Conservation (phyloP, 2,797 vertebrate genomes). For the Chloroceryle inda region DNA sequence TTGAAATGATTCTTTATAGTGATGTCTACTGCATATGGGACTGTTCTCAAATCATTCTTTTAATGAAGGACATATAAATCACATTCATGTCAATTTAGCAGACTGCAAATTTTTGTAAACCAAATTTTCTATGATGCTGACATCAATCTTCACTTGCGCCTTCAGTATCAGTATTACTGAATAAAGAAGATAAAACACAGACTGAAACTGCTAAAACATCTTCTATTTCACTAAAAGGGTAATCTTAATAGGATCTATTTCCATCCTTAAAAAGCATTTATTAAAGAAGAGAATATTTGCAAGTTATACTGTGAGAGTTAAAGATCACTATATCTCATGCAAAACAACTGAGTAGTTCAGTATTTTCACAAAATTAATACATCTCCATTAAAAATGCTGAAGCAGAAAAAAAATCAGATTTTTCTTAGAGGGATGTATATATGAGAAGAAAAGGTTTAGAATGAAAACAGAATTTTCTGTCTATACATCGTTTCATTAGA, state of each 20-base stretch:
- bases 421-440: not conserved
- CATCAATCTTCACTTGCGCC: slow-evolving; percentile 44
- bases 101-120: slow-evolving; percentile 28
- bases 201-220: not conserved
- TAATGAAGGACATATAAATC: slow-evolving; percentile 51
- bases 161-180: slow-evolving; percentile 18
- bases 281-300: not conserved
- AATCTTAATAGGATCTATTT: slow-evolving; percentile 1
- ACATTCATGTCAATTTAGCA: not conserved
- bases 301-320: not conserved
- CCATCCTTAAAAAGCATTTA: not conserved
- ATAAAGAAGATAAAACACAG: slow-evolving; percentile 34
- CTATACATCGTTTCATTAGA: not conserved
- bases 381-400: not conserved
- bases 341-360: not conserved
- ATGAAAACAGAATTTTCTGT: not conserved
- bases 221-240: slow-evolving; percentile 12
- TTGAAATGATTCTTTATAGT: slow-evolving; percentile 38
- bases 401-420: not conserved
- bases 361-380: not conserved
- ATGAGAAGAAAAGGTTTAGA: not conserved
- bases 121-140: slow-evolving; percentile 42
- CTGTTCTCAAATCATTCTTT: slow-evolving; percentile 41
- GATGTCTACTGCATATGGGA: not conserved
- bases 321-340: not conserved